Base-by-base conservation (phyloP, 2,797 vertebrate species). In the Sciurus carolinensis region DNA sequence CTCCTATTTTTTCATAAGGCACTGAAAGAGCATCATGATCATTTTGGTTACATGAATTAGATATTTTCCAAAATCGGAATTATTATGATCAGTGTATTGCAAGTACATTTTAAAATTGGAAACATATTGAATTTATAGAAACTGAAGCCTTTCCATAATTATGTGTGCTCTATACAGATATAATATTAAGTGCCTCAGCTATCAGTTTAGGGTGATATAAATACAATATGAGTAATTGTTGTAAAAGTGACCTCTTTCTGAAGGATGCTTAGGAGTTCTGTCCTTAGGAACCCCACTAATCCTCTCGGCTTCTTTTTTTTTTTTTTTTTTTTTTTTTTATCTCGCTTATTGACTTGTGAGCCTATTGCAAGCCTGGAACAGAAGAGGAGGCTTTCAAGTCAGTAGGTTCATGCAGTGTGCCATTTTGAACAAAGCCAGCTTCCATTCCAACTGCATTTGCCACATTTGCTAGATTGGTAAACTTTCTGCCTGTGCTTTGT, bases 41-140 rank as follows among this genome's bases (percentile, higher is more conserved):
- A 62, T 90, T 95, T 84, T 91, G 50, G 14, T 87, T 73, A 44
- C 22, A 22, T 50, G 59, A 39, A 39, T 18, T 87, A 71, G 17
- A 80, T 15, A 94, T 76, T 52, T 42, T 93, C 75, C 26, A 75
- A 96, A 79, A 52, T 52, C 18, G 11, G 18, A 47, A 89, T 93
- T 85, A 67, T 80, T 84, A 54, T 33, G 44, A 7, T 73, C 7
- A 77, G 15, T 33, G 4, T 96, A 90, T 90, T 87, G 10, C 28
- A 80, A 87, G n/a, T 39, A 12, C 11, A 39, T 85, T 91, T 97
- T 83, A 24, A 72, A 95, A 66, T 72, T 90, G 62, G n/a, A 64
- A 94, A 80, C 30, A 54, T n/a, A 50, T 30, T n/a, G 36, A 28
- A 89, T 39, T 7, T 3, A n/a, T 64, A 24, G 22, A 62, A 52